phyloP scores from a whole-genome alignment of 1,140 invertebrate genomes.

The Oryzaephilus surinamensis region DNA sequence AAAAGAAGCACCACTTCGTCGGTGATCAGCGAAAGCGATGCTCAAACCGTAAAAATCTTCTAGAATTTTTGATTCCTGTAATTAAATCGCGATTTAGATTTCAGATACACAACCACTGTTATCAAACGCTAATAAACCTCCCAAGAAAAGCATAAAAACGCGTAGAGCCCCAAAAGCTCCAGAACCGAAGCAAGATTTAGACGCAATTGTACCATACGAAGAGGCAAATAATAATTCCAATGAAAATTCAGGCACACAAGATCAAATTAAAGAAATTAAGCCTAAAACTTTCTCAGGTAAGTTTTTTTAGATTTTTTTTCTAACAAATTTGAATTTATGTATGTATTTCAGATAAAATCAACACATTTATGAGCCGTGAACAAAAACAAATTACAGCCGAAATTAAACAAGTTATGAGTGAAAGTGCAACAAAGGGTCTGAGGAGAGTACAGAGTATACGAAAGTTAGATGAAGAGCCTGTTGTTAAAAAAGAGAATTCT shows the following conservation, averaged over 20 bases:
- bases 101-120: slow-evolving; percentile 26
- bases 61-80: neutral
- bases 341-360: slow-evolving; percentile 28
- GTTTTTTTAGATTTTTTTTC: slow-evolving; percentile 4
- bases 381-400: slow-evolving; percentile 32
- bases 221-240: slow-evolving; percentile 44
- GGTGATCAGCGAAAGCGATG: slow-evolving; percentile 46
- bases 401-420: slow-evolving; percentile 33
- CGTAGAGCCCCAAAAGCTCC: slow-evolving; percentile 35
- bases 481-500: slow-evolving; percentile 33
- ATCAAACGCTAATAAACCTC: slow-evolving; percentile 9
- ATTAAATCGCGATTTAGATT: slow-evolving; percentile 14
- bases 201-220: slow-evolving; percentile 37
- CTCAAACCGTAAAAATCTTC: slow-evolving; percentile 29
- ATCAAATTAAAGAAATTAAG: slow-evolving; percentile 37
- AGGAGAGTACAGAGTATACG: slow-evolving; percentile 41
- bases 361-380: slow-evolving; percentile 41
- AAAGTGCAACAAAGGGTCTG: slow-evolving; percentile 35
- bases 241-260: slow-evolving; percentile 29
- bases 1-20: slow-evolving; percentile 48
- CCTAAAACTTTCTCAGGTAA: slow-evolving; percentile 32
- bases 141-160: slow-evolving; percentile 29
- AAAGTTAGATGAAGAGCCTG: slow-evolving; percentile 29
- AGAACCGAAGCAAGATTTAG: slow-evolving; percentile 34
- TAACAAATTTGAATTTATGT: slow-evolving; percentile 1